phyloP scores from a whole-genome alignment of 1,140 invertebrate genomes.

The Ostrea denselamellosa region DNA sequence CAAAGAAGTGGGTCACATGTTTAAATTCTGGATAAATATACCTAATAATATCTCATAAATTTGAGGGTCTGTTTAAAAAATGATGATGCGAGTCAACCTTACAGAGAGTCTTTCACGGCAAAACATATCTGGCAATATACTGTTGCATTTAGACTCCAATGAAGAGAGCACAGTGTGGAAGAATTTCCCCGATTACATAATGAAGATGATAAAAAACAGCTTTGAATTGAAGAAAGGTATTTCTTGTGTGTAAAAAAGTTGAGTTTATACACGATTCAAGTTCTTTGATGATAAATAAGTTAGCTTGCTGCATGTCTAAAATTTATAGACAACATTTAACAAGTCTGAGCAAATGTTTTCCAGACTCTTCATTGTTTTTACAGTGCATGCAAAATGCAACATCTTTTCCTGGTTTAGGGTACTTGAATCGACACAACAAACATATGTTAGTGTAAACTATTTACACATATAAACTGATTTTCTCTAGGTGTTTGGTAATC shows the following conservation, averaged over 20 bases:
- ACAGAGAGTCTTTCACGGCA: background rate
- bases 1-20: conserved; percentile 23
- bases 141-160: background rate
- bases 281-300: conserved; percentile 30
- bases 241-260: conserved; percentile 10
- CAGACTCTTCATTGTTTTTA: background rate
- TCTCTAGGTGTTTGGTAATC: background rate
- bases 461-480: conserved; percentile 7
- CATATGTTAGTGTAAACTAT: conserved; percentile 1
- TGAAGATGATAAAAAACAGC: conserved; percentile 3
- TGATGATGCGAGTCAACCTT: background rate
- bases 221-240: background rate
- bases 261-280: background rate
- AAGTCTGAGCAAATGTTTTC: background rate
- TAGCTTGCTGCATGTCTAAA: conserved; percentile 34
- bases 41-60: conserved; percentile 37
- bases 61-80: conserved; percentile 16
- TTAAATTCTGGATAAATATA: conserved; percentile 36
- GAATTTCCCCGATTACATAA: conserved; percentile 25
- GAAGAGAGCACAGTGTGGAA: conserved; percentile 24
- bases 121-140: background rate
- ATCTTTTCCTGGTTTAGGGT: conserved; percentile 13
- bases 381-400: background rate
- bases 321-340: conserved; percentile 17
- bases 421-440: background rate